These are phyloP conservation scores for Physella acuta DNA, from an alignment of 1,140 invertebrate species.

Conservation along the genomic window DNA sequence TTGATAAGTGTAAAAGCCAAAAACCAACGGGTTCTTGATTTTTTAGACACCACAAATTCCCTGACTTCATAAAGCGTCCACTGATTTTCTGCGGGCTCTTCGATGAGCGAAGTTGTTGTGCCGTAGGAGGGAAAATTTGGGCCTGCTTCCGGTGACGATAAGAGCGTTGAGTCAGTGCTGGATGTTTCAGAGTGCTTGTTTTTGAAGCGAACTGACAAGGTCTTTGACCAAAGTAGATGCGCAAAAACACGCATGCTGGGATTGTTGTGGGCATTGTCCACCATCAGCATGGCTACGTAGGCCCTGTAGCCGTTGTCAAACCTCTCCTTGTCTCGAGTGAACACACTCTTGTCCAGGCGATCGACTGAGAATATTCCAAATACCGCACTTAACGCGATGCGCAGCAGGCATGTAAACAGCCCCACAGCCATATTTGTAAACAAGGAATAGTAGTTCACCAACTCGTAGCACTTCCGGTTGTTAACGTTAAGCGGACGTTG, in stretches of 20 bases:
- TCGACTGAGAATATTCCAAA: slow-evolving; percentile 32
- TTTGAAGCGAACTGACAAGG: not conserved
- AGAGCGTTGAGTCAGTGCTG: not conserved
- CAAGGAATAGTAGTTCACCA: slow-evolving; percentile 29
- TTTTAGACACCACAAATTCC: not conserved
- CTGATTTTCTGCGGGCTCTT: not conserved
- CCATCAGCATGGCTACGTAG: slow-evolving; percentile 37
- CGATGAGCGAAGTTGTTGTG: not conserved
- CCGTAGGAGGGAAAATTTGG: not conserved
- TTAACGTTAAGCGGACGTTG: slow-evolving; percentile 28
- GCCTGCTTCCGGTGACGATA: too few species aligned
- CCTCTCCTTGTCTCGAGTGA: slow-evolving; percentile 27
- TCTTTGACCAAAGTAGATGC: slow-evolving; percentile 10
- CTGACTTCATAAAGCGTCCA: not conserved
- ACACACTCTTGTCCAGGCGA: slow-evolving; percentile 30
- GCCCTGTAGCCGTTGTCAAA: slow-evolving; percentile 31
- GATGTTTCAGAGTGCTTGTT: not conserved
- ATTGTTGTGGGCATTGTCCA: slow-evolving; percentile 38
- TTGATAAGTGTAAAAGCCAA: not conserved
- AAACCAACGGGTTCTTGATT: not conserved
- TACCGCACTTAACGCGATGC: slow-evolving; percentile 22
- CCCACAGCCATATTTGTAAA: slow-evolving; percentile 31
- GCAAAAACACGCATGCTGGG: slow-evolving; percentile 32
- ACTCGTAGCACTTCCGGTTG: slow-evolving; percentile 29
- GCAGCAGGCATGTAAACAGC: slow-evolving; percentile 19